Conservation (phyloP, 1,140 invertebrate genomes). For the Drosophila mauritiana region DNA sequence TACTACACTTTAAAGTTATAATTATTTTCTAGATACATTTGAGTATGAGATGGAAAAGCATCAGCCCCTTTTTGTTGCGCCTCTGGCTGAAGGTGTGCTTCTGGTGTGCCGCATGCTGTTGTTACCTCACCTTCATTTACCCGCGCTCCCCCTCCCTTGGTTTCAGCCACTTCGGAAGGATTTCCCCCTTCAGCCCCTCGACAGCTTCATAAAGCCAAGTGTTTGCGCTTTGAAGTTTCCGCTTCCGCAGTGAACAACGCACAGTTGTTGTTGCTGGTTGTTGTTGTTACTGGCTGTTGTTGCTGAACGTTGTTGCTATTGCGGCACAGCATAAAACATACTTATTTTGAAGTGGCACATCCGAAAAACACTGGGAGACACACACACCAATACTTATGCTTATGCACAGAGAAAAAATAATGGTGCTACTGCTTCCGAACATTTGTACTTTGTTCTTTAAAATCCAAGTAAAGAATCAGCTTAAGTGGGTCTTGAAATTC, state of each 20-base stretch:
- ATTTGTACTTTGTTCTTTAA: no score
- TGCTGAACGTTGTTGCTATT: constrained; percentile 28
- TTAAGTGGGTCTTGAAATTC: no score
- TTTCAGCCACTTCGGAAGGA: constrained; percentile 4
- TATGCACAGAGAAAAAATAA: background rate
- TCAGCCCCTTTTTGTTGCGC: background rate
- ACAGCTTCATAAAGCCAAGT: constrained; percentile 71
- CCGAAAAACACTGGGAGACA: constrained; percentile 30
- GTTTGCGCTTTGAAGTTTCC: constrained; percentile 79
- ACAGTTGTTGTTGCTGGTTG: constrained; percentile 41
- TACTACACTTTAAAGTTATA: no score
- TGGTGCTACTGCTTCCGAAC: no score
- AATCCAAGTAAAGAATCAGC: background rate
- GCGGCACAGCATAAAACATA: constrained; percentile 63
- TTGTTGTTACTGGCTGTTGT: constrained; percentile 19
- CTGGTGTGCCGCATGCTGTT: constrained; percentile 23
- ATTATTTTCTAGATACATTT: no score
- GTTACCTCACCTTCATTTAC: constrained; percentile 9
- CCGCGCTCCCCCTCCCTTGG: constrained; percentile 1
- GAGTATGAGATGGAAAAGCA: background rate
- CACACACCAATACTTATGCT: background rate
- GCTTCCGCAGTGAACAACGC: constrained; percentile 67
- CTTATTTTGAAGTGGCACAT: constrained; percentile 77
- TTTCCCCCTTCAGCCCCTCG: constrained; percentile 24
- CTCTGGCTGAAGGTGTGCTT: constrained; percentile 24